Evolutionary conservation across 1,140 invertebrate species (phyloP), one percentile per base, ranked within the genome.

Genomic region (Heliconius nattereri): DNA sequence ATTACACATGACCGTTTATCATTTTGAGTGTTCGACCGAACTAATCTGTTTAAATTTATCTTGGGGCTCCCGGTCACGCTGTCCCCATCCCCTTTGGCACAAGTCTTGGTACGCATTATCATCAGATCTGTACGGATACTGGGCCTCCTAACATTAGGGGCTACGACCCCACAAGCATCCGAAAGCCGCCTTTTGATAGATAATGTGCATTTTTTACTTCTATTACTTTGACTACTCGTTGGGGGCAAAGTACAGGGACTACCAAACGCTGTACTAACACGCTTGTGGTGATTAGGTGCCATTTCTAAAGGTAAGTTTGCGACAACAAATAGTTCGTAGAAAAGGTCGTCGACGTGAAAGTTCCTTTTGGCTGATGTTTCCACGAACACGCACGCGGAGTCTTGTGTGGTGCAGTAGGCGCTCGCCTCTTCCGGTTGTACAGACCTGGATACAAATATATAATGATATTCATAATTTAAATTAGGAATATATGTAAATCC

Each of bases 111-210:
- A 88, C 97, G 96, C 95, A 98, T 97, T 77, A 98, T 97, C 95
- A 98, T 96, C 71, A 98, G 95, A 90, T 98, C 97, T 7, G 97
- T 98, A 73, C 97, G 95, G 78, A 98, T 97, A 90, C 97, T 98
- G 8, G 98, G 97, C 70, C 97, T 94, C 54, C 97, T 93, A 1
- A 97, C 97, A 88, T 98, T 98, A 7, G 97, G 97, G 7, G 97
- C 97, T 6, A 98, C 97, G 7, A 98, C 97, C 11, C 97, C 97
- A 89, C 97, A 98, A 23, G 97, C 97, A 88, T 98, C 97, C 81
- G 97, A 98, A 83, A 98, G 94, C 32, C 97, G 95, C 73, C 97
- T 95, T 83, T 97, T 97, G 77, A 98, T 97, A 60, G 97, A 97
- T 70, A 98, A 92, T 3, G 96, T 97, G 83, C 96, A 96, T 94